phyloP scores from a whole-genome alignment of 2,113 vertebrate species.

The Microtus ochrogaster region DNA sequence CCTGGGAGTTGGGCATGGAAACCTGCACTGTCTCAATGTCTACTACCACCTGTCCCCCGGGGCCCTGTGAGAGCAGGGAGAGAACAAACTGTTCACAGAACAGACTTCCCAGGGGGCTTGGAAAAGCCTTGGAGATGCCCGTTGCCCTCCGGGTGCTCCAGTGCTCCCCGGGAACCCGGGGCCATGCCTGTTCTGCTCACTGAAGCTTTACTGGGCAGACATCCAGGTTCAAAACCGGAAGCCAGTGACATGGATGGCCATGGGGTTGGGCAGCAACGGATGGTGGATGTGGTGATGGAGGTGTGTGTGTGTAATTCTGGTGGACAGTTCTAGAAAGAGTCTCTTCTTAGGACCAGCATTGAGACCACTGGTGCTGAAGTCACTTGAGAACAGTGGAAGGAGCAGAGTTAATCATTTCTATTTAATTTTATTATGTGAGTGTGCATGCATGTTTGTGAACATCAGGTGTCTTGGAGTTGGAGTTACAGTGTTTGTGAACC shows the following conservation, averaged over 20 bases:
- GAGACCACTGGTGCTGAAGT: neutral
- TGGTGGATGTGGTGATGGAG: neutral
- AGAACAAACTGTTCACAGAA: neutral
- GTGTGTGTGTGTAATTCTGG: neutral
- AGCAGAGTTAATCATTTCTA: neutral
- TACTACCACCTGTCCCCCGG: neutral
- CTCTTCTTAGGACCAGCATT: neutral
- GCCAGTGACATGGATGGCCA: neutral
- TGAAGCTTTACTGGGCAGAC: neutral
- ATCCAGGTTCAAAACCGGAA: neutral
- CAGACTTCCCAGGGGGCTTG: neutral
- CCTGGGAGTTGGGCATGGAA: neutral
- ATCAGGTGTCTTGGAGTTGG: neutral
- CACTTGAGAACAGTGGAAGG: neutral
- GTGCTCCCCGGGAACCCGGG: fast-evolving
- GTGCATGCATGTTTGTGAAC: neutral
- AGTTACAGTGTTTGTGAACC: neutral
- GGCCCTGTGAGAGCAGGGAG: neutral
- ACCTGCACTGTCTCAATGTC: neutral
- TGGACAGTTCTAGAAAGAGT: neutral
- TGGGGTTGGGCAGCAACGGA: neutral
- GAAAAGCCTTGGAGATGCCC: neutral
- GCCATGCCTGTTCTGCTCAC: too few species aligned
- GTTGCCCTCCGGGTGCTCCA: neutral
- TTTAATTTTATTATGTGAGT: neutral